These are phyloP conservation scores for Entomyzon cyanotis DNA, from an alignment of 2,113 vertebrate species.

Conservation along the genomic window DNA sequence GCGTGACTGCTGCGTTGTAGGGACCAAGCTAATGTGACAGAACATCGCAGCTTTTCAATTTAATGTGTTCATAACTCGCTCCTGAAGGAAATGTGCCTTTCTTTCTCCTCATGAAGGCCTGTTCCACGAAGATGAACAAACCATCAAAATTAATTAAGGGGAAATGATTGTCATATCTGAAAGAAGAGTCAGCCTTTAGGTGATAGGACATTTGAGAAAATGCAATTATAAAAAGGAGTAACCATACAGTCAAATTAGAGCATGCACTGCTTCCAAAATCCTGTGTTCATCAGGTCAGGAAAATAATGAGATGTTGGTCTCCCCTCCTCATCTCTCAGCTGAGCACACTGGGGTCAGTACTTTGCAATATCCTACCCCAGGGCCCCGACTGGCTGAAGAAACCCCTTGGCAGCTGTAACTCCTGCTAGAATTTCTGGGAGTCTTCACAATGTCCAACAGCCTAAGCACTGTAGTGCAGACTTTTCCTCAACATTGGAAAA, in stretches of 20 bases:
- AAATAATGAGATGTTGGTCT: not conserved
- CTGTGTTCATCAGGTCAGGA: not conserved
- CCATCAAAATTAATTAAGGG: constrained; percentile 35
- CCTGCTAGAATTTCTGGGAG: not conserved
- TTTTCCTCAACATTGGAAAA: not conserved
- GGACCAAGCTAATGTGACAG: constrained; percentile 42
- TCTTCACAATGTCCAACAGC: not conserved
- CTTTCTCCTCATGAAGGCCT: not conserved
- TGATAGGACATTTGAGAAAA: not conserved
- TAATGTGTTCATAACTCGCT: not conserved
- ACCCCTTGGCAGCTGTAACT: not conserved
- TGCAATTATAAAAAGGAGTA: not conserved
- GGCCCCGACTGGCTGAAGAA: not conserved
- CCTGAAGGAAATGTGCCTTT: constrained; percentile 34
- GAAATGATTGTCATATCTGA: not conserved
- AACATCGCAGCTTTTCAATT: constrained; percentile 38
- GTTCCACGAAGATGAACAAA: not conserved
- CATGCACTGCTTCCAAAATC: not conserved
- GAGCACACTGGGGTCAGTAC: rapidly evolving
- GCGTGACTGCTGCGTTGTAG: not conserved
- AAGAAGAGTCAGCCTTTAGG: not conserved
- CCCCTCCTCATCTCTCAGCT: not conserved
- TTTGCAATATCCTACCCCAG: rapidly evolving
- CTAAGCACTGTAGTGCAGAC: not conserved
- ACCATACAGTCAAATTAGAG: not conserved